These are phyloP conservation scores for Chaenocephalus aceratus DNA, from an alignment of 2,113 vertebrate genomes.

Conservation along the genomic window DNA sequence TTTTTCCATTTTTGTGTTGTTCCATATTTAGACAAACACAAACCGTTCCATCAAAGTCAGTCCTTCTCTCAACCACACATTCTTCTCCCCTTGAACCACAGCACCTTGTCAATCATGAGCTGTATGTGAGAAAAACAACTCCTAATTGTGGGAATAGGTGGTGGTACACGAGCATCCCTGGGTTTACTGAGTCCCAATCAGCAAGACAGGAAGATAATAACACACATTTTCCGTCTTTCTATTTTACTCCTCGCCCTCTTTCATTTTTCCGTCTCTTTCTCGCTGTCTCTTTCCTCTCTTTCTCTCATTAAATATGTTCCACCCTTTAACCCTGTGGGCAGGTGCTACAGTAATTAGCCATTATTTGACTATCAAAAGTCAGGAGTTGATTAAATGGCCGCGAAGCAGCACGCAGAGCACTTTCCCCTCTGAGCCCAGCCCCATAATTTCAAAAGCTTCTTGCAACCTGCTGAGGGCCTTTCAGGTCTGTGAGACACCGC, in stretches of 20 bases:
- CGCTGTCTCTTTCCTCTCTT: constrained; percentile 44
- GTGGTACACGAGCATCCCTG: constrained; percentile 73
- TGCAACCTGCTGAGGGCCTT: constrained; percentile 97
- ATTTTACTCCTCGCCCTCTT: constrained; percentile 43
- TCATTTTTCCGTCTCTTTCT: constrained; percentile 68
- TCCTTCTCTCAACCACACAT: constrained; percentile 32
- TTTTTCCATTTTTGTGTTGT: constrained; percentile 30
- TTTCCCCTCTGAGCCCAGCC: constrained; percentile 86
- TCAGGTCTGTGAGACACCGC: constrained; percentile 90
- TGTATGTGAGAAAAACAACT: constrained; percentile 72
- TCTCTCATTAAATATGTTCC: constrained; percentile 91
- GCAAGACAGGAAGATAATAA: constrained; percentile 86
- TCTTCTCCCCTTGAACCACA: constrained; percentile 35
- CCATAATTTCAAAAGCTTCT: constrained; percentile 96
- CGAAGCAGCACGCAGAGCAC: constrained; percentile 91
- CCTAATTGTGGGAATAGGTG: constrained; percentile 70
- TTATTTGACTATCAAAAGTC: constrained; percentile 99
- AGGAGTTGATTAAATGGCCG: constrained; percentile 98
- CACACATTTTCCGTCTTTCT: constrained; percentile 52
- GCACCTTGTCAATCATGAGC: constrained; percentile 75
- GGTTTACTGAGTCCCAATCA: constrained; percentile 70
- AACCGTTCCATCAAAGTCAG: constrained; percentile 70
- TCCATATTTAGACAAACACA: constrained; percentile 71
- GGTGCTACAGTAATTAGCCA: constrained; percentile 99
- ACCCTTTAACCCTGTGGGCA: constrained; percentile 94